These are phyloP conservation scores for Amorpha juglandis DNA, from an alignment of 2,888 invertebrate species.

Conservation along the genomic window DNA sequence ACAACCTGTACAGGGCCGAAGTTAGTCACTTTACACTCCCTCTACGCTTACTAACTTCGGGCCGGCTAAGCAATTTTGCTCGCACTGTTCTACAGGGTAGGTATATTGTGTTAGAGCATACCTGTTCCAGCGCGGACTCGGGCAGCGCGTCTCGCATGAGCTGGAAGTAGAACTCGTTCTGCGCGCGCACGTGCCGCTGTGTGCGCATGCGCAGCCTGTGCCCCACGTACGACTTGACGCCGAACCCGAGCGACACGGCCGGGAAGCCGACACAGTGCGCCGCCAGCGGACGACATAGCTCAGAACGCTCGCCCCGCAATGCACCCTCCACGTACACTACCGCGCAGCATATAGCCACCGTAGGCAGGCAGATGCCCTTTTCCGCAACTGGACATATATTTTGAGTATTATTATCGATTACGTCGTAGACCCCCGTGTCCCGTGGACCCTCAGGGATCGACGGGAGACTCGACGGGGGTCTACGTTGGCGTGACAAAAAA, in stretches of 20 bases:
- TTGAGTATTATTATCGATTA: no score
- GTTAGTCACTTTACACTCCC: no score
- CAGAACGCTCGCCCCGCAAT: conserved; percentile 91
- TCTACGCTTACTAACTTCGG: no score
- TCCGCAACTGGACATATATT: conserved; percentile 81
- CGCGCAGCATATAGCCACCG: conserved; percentile 95
- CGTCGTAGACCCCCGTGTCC: no score
- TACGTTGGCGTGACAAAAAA: no score
- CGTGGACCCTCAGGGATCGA: no score
- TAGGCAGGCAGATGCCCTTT: conserved; percentile 96
- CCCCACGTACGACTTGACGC: conserved; percentile 96
- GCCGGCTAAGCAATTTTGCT: no score
- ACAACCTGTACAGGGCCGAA: no score
- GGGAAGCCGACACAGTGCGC: conserved; percentile 98
- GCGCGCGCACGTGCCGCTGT: conserved; percentile 96
- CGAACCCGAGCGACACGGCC: conserved; percentile 97
- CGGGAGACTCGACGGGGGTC: no score
- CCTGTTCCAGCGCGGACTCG: conserved; percentile 70
- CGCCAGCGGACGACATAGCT: conserved; percentile 97
- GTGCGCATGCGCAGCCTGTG: conserved; percentile 95
- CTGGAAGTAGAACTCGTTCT: conserved; percentile 97
- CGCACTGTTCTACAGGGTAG: no score
- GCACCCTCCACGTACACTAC: conserved; percentile 98
- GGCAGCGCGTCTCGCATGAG: conserved; percentile 96
- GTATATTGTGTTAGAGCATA: conserved; percentile 30